These are phyloP conservation scores for Chionis minor DNA, from an alignment of 2,113 vertebrate species.

Conservation along the genomic window DNA sequence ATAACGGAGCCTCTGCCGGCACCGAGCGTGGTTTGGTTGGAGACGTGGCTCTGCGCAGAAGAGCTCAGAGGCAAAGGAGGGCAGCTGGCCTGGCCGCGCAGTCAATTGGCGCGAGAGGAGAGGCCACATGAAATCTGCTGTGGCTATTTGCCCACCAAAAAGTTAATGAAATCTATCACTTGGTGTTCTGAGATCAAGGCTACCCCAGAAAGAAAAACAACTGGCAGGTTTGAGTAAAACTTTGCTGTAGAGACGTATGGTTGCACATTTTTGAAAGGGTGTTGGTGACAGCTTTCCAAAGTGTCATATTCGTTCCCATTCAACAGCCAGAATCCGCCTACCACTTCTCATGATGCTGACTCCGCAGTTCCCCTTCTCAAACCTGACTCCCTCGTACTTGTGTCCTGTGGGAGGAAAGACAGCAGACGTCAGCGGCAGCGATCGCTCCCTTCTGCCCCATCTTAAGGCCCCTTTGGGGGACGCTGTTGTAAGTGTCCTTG, in stretches of 20 bases:
- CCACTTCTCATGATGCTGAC: conserved; percentile 99
- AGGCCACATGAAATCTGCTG: background rate
- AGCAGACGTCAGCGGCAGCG: background rate
- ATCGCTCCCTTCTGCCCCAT: background rate
- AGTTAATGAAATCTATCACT: accelerated
- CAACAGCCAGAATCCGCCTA: conserved; percentile 66
- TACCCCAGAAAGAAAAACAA: background rate
- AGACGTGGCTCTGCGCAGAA: background rate
- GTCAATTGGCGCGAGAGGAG: background rate
- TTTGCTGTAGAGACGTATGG: background rate
- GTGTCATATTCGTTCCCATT: background rate
- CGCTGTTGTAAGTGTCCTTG: background rate
- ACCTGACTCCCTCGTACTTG: conserved; percentile 97
- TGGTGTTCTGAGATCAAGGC: background rate
- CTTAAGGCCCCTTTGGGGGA: background rate
- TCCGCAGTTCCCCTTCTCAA: conserved; percentile 98
- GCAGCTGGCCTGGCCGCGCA: background rate
- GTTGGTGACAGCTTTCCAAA: background rate
- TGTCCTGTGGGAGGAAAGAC: conserved; percentile 81
- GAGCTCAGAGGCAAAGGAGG: background rate
- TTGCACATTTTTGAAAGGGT: background rate
- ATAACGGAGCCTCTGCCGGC: accelerated
- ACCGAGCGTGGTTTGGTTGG: background rate
- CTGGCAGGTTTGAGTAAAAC: background rate
- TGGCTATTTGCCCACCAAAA: background rate